These are phyloP conservation scores for Enteromius afrohamiltoni DNA, from an alignment of 2,797 vertebrate species.

Conservation along the genomic window DNA sequence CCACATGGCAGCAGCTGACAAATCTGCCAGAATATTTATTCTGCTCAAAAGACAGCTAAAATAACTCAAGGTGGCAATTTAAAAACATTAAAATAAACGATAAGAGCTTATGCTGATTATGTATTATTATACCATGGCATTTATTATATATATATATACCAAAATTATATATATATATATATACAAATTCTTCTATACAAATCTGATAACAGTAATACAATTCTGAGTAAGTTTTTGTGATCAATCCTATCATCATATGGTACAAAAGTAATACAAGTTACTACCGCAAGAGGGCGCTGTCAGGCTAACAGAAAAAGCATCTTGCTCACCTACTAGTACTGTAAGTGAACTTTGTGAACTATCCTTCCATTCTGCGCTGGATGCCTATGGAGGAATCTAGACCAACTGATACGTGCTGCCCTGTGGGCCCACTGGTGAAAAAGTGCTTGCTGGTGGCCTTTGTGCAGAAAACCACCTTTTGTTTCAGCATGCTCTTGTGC, in stretches of 20 bases:
- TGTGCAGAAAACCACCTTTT: slow-evolving; percentile 65
- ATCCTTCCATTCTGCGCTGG: slow-evolving; percentile 13
- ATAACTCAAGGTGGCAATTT: background rate
- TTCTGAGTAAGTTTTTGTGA: background rate
- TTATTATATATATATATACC: background rate
- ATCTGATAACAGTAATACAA: background rate
- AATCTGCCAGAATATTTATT: slow-evolving; percentile 15
- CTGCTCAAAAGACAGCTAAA: slow-evolving; percentile 16
- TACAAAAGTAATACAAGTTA: background rate
- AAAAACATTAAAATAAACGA: background rate
- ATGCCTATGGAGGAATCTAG: slow-evolving; percentile 44
- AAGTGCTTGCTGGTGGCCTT: slow-evolving; percentile 65
- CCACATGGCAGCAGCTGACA: background rate
- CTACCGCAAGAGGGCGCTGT: slow-evolving; percentile 61
- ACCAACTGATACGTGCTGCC: slow-evolving; percentile 64
- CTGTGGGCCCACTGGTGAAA: slow-evolving; percentile 65
- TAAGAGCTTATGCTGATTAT: background rate
- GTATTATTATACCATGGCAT: background rate
- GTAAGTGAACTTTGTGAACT: slow-evolving; percentile 43
- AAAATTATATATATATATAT: too few species aligned
- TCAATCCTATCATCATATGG: background rate
- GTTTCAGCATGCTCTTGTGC: slow-evolving; percentile 60
- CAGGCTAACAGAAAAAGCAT: slow-evolving; percentile 26
- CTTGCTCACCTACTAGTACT: background rate
- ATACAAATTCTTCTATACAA: background rate